Evolutionary conservation across 1,140 invertebrate genomes (phyloP).

Genomic region (Aphidius gifuensis): DNA sequence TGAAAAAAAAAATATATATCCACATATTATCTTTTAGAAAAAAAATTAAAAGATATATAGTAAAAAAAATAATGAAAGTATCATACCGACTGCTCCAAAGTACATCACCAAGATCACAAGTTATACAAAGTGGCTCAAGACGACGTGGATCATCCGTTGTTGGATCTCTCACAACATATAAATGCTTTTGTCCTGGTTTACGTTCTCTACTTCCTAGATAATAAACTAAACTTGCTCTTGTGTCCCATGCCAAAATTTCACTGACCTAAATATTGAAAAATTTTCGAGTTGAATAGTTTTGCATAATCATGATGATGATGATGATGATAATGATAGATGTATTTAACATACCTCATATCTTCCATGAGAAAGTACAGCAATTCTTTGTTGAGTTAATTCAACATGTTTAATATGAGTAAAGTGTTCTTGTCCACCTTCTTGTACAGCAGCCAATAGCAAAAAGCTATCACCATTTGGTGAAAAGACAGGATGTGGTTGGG

Average conservation of each 20-base stretch:
- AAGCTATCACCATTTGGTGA: slow-evolving; percentile 80
- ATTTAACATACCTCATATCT: slow-evolving; percentile 71
- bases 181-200: slow-evolving; percentile 79
- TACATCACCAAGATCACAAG: slow-evolving; percentile 68
- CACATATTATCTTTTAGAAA: too few relatives aligned
- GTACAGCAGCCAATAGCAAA: slow-evolving; percentile 75
- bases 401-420: slow-evolving; percentile 88
- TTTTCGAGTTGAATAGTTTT: background rate
- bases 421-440: slow-evolving; percentile 76
- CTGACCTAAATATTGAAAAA: slow-evolving; percentile 51
- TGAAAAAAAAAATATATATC: slow-evolving; percentile 6
- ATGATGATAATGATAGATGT: slow-evolving; percentile 13
- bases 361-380: slow-evolving; percentile 82
- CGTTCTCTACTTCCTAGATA: slow-evolving; percentile 77
- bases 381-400: slow-evolving; percentile 75
- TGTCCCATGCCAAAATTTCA: slow-evolving; percentile 83
- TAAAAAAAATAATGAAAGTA: background rate
- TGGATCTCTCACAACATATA: slow-evolving; percentile 72
- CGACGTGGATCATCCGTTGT: slow-evolving; percentile 68
- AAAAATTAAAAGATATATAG: background rate
- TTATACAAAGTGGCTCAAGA: slow-evolving; percentile 74
- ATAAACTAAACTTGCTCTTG: slow-evolving; percentile 77
- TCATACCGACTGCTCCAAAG: slow-evolving; percentile 67
- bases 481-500: slow-evolving; percentile 80
- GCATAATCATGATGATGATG: background rate